Percentiles rank a stretch among this genome's conserved stretches.
phyloP scores from a whole-genome alignment of 1,140 invertebrate species.

The Calephelis virginiensis region DNA sequence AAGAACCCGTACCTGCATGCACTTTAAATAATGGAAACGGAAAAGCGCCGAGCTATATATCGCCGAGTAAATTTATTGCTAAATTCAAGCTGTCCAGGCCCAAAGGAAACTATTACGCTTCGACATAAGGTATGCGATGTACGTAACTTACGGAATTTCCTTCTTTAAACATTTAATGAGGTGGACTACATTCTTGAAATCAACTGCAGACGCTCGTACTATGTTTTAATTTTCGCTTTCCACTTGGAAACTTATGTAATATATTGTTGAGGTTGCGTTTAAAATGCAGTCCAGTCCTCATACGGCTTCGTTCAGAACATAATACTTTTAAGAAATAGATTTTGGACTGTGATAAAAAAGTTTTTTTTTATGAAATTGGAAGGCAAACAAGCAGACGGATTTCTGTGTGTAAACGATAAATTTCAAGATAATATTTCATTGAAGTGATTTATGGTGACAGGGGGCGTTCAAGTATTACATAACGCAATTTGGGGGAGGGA shows the following conservation, averaged over 20 bases:
- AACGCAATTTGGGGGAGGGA: too few species aligned
- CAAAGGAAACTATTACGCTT: constrained; percentile 27
- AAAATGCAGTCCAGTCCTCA: neutral
- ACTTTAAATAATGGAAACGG: constrained; percentile 38
- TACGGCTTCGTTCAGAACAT: too few species aligned
- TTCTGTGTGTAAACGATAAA: too few species aligned
- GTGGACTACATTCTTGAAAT: constrained; percentile 23
- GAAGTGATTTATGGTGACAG: too few species aligned
- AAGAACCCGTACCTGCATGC: constrained; percentile 27
- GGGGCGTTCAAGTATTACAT: too few species aligned
- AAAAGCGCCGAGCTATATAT: constrained; percentile 29
- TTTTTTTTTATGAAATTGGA: too few species aligned
- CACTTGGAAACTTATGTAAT: neutral
- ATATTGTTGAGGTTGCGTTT: neutral
- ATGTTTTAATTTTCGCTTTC: constrained; percentile 15
- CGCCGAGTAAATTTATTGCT: constrained; percentile 30
- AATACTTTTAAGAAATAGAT: too few species aligned
- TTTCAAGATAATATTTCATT: too few species aligned
- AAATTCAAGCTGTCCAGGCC: constrained; percentile 23
- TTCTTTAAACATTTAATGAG: constrained; percentile 28
- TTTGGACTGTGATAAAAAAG: too few species aligned
- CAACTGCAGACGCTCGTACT: constrained; percentile 14
- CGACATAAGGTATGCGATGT: constrained; percentile 24
- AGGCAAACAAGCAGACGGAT: too few species aligned
- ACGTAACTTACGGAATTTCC: constrained; percentile 32